Evolutionary conservation across 1,140 invertebrate species (phyloP).

Genomic region (Leptinotarsa defecta): DNA sequence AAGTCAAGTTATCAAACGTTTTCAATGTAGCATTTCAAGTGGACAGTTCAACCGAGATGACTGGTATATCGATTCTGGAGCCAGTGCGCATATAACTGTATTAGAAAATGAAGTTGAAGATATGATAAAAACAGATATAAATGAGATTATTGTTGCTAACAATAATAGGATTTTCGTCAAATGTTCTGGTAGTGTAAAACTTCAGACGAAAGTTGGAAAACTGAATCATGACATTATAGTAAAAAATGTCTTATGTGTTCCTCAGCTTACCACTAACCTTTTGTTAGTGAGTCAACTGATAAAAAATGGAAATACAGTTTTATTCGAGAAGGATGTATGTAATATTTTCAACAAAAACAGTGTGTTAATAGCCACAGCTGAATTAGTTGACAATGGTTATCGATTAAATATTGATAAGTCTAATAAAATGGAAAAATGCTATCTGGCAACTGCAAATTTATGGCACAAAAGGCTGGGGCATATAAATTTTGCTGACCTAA

Average conservation of each 20-base stretch:
- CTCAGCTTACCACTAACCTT: neutral
- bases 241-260: neutral
- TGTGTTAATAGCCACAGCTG: neutral
- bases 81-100: too few species aligned
- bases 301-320: neutral
- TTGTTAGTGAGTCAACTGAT: slow-evolving; percentile 4
- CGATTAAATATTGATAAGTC: neutral
- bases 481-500: neutral
- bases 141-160: neutral
- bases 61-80: too few species aligned
- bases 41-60: too few species aligned
- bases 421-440: neutral
- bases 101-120: too few species aligned
- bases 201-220: neutral
- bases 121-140: neutral
- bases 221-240: neutral
- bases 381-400: neutral
- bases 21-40: too few species aligned
- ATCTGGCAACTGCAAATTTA: neutral
- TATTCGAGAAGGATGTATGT: neutral
- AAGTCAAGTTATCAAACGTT: too few species aligned
- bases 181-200: neutral
- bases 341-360: neutral
- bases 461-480: neutral
- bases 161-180: neutral